phyloP scores from a whole-genome alignment of 2,113 vertebrate genomes.

The Forbesichthys agassizii region DNA sequence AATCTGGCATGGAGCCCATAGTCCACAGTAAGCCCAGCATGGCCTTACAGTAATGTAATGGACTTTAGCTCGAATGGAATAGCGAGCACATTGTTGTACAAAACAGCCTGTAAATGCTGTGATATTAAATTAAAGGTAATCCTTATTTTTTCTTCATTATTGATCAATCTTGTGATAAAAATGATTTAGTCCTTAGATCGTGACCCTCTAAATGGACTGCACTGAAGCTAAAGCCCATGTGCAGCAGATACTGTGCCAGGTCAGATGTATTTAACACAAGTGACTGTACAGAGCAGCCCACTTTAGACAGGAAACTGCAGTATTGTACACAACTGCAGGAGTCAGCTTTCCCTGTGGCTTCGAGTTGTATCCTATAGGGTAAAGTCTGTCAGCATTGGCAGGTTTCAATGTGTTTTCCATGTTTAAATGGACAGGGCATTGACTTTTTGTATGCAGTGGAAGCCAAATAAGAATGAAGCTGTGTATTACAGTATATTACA shows the following conservation, averaged over 20 bases:
- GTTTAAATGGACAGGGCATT: neutral
- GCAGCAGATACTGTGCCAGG: constrained; percentile 15
- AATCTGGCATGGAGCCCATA: constrained; percentile 61
- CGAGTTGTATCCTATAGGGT: neutral
- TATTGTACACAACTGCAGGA: neutral
- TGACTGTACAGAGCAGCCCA: too few relatives aligned
- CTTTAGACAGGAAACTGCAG: too few relatives aligned
- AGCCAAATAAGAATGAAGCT: constrained; percentile 21
- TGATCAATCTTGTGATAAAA: constrained; percentile 60
- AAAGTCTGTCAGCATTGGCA: too few relatives aligned
- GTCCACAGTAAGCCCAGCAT: constrained; percentile 64
- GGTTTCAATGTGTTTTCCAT: too few relatives aligned
- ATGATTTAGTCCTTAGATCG: constrained; percentile 65
- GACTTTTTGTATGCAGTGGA: constrained; percentile 11
- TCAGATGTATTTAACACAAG: constrained; percentile 5
- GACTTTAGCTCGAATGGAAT: constrained; percentile 65
- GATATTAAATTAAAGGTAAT: constrained; percentile 72
- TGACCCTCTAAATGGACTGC: constrained; percentile 37
- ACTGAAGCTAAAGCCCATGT: constrained; percentile 32
- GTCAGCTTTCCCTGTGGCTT: too few relatives aligned
- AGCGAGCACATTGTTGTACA: constrained; percentile 61
- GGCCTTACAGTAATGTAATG: constrained; percentile 72
- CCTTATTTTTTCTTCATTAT: constrained; percentile 26
- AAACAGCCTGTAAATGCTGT: constrained; percentile 68
- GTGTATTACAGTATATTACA: constrained; percentile 6